Percentiles rank a stretch among this genome's conserved stretches.
These are phyloP conservation scores for Cantharis rustica DNA, from an alignment of 2,888 invertebrate genomes.

Conservation along the genomic window DNA sequence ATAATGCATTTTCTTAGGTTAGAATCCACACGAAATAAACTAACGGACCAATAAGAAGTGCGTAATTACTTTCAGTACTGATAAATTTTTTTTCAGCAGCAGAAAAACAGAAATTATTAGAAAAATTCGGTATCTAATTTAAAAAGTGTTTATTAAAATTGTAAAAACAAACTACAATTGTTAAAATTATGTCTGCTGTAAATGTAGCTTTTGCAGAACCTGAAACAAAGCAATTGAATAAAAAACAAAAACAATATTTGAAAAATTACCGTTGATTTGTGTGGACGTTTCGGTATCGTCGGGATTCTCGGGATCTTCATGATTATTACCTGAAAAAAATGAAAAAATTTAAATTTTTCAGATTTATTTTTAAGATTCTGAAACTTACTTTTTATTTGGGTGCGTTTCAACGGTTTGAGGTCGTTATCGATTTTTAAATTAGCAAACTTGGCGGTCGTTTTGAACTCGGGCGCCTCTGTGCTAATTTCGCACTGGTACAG, in stretches of 20 bases:
- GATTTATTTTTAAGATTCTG: no score
- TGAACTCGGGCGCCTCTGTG: slow-evolving; percentile 45
- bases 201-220: neutral
- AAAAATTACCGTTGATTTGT: neutral
- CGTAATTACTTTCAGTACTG: no score
- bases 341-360: neutral
- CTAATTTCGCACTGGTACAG: slow-evolving; percentile 50
- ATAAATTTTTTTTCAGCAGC: no score
- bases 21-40: no score
- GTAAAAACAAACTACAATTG: neutral
- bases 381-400: slow-evolving; percentile 16
- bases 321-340: neutral
- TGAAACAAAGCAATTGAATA: neutral
- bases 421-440: slow-evolving; percentile 29
- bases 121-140: neutral
- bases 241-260: neutral
- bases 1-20: no score
- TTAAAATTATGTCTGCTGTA: neutral
- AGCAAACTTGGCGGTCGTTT: slow-evolving; percentile 31
- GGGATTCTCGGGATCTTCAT: neutral
- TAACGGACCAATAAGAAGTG: no score
- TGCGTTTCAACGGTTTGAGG: slow-evolving; percentile 30
- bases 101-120: no score
- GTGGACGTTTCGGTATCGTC: neutral
- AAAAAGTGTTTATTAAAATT: neutral